Percentiles rank a stretch among this genome's conserved stretches.
phyloP scores from a whole-genome alignment of 2,888 invertebrate genomes.

The Hipparchia semele region DNA sequence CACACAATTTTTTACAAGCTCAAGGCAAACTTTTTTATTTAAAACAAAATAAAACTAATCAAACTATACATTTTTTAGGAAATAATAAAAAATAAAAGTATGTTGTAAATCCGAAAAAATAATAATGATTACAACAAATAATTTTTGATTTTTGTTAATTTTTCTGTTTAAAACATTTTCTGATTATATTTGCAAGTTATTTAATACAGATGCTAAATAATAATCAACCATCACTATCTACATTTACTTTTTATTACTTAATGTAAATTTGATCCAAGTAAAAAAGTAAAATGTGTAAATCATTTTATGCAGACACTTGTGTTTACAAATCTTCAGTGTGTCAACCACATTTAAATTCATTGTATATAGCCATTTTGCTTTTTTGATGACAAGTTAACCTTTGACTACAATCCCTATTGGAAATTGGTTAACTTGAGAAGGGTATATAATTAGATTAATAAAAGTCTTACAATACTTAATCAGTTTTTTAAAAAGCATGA shows the following conservation, averaged over 20 bases:
- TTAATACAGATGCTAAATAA: background rate
- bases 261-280: conserved; percentile 28
- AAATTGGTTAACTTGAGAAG: no score
- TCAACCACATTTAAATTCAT: background rate
- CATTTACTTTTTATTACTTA: conserved; percentile 28
- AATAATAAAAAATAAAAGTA: conserved; percentile 71
- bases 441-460: no score
- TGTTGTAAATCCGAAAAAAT: conserved; percentile 68
- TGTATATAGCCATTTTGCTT: no score
- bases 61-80: conserved; percentile 68
- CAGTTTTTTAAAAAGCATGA: no score
- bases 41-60: conserved; percentile 50
- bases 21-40: conserved; percentile 49
- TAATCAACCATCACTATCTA: conserved; percentile 19
- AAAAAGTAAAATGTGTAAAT: conserved; percentile 20
- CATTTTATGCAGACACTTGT: conserved; percentile 18
- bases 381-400: no score
- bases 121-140: conserved; percentile 56
- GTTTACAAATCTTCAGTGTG: conserved; percentile 20
- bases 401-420: no score
- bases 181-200: conserved; percentile 13
- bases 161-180: conserved; percentile 7
- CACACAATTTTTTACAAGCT: conserved; percentile 37
- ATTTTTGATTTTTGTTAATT: conserved; percentile 14
- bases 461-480: no score